These are phyloP conservation scores for Heliconius ethilla DNA, from an alignment of 2,888 invertebrate species.

Conservation along the genomic window DNA sequence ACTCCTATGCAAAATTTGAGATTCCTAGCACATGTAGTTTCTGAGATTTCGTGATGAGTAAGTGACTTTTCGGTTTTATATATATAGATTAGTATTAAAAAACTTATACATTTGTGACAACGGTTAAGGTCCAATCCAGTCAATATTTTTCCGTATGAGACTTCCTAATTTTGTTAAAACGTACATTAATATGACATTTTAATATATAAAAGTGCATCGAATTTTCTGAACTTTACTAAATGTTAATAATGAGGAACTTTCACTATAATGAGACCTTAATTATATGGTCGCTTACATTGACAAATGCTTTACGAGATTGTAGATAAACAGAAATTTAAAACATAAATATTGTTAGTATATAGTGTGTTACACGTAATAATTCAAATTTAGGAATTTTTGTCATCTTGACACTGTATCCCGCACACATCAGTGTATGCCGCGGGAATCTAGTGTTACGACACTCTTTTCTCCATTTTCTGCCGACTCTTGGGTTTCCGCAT, in stretches of 20 bases:
- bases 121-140: background rate
- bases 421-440: background rate
- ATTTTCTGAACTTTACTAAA: constrained; percentile 10
- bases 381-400: background rate
- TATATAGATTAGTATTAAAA: too few relatives aligned
- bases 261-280: constrained; percentile 49
- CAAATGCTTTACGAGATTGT: constrained; percentile 55
- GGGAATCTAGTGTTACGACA: background rate
- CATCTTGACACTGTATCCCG: background rate
- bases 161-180: background rate
- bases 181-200: background rate
- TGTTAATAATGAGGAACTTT: constrained; percentile 20
- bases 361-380: background rate
- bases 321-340: constrained; percentile 5
- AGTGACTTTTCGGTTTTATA: too few relatives aligned
- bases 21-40: too few relatives aligned
- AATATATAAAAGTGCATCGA: background rate
- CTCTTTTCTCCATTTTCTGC: background rate
- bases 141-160: background rate
- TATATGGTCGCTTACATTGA: constrained; percentile 65
- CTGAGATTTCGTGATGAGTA: too few relatives aligned
- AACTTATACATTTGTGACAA: too few relatives aligned
- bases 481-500: too few relatives aligned
- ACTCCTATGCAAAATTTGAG: too few relatives aligned
- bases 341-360: background rate